Base-by-base conservation (phyloP, 2,888 invertebrate species). In the Phaedon cochleariae region DNA sequence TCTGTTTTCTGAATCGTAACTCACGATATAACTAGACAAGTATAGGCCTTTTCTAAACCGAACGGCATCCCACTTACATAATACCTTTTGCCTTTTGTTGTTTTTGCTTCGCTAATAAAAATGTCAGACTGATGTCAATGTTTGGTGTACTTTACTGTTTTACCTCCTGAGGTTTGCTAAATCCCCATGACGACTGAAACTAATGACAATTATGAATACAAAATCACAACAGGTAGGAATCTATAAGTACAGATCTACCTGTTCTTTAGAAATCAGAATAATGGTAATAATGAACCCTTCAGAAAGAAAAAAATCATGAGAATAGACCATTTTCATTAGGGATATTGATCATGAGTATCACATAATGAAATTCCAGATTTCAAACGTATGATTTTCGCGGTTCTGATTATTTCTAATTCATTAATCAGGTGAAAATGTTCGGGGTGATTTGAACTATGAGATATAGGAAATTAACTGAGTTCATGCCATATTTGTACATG, bases 81-180 rank as follows among this genome's bases (percentile, higher is more conserved):
- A 15, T n/a, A 15, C 22, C 37, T 22, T 45, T 22, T 45, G 22
- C 17, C 55, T 45, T 21, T 57, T 15, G 55, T 57, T 45, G 15
- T 17, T 45, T 26, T 45, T 26, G 7, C 22, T 22, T 41, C 15
- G n/a, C 22, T 57, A 57, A 57, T 57, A 57, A 57, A 57, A 57
- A 57, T 45, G 55, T 57, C 55, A 57, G 17, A 15, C 41, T 57
- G n/a, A n/a, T n/a, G 55, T 57, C 45, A 57, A 57, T 57, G 55
- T 45, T 57, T 41, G 55, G 41, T 12, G 15, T 45, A 57, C 22
- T 57, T 57, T 57, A 57, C 17, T 57, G 55, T 45, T 26, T 45
- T 57, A 57, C 55, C 55, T 45, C 55, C 55, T 22, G 45, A 57
- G n/a, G 55, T 26, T 45, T 15, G 17, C 37, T 10, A 21, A 34